phyloP scores from a whole-genome alignment of 2,113 vertebrate species.

The Protobothrops mucrosquamatus region DNA sequence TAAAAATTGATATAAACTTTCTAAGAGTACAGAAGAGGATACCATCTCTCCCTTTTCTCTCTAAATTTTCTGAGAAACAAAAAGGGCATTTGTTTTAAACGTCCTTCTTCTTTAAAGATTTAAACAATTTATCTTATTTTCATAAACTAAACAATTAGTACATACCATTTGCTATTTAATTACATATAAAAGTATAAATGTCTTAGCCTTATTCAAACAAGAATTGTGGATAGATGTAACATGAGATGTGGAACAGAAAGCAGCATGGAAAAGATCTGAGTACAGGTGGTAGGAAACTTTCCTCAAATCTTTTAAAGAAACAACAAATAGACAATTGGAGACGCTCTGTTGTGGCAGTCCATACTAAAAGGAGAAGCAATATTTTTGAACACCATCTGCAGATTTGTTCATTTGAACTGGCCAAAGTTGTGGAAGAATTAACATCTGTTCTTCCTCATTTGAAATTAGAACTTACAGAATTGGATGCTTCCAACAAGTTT shows the following conservation, averaged over 20 bases:
- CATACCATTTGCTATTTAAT: not conserved
- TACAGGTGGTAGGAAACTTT: not conserved
- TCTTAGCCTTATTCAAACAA: not conserved
- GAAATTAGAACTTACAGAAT: not conserved
- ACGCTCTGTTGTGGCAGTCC: not conserved
- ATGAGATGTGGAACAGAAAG: not conserved
- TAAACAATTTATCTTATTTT: not conserved
- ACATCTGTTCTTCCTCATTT: not conserved
- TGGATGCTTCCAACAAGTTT: not conserved
- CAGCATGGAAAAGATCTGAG: not conserved
- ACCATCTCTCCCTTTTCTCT: not conserved
- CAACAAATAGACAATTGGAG: not conserved
- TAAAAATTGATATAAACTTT: not conserved
- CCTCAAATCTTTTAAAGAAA: not conserved
- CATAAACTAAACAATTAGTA: not conserved
- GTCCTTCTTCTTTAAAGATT: not conserved
- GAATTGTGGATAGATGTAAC: not conserved
- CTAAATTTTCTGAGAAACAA: not conserved
- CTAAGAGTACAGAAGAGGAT: not conserved
- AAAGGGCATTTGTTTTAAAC: not conserved
- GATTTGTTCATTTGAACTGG: not conserved
- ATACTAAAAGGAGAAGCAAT: not conserved
- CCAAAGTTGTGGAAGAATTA: not conserved
- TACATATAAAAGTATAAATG: not conserved
- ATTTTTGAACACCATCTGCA: not conserved